phyloP scores from a whole-genome alignment of 1,140 invertebrate species.

The Nasonia longicornis region DNA sequence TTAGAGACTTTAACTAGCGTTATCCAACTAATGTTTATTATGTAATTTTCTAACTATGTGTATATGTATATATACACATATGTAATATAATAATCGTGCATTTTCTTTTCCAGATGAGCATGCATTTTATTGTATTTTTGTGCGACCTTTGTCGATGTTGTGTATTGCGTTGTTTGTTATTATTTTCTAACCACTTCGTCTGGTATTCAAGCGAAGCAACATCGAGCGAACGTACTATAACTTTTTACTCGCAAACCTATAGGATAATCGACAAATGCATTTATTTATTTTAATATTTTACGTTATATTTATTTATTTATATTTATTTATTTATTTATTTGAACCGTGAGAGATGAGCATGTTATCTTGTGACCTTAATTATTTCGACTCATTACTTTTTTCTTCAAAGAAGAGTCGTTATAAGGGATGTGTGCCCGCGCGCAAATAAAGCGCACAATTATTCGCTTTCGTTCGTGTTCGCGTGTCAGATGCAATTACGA shows the following conservation, averaged over 20 bases:
- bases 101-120: slow-evolving; percentile 8
- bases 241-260: slow-evolving; percentile 7
- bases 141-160: slow-evolving; percentile 23
- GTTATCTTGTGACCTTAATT: neutral
- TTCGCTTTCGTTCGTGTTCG: slow-evolving; percentile 27
- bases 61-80: neutral
- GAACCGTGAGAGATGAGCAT: neutral
- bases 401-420: slow-evolving; percentile 32
- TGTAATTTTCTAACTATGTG: neutral
- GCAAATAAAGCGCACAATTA: slow-evolving; percentile 20
- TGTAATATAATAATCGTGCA: slow-evolving; percentile 2
- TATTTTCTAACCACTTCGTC: slow-evolving; percentile 29
- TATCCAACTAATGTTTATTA: neutral
- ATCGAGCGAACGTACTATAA: slow-evolving; percentile 35
- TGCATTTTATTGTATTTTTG: slow-evolving; percentile 41
- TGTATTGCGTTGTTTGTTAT: slow-evolving; percentile 29
- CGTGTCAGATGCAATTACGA: slow-evolving; percentile 32
- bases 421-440: neutral
- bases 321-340: slow-evolving; percentile 44
- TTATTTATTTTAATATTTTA: slow-evolving; percentile 25
- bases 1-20: neutral
- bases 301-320: slow-evolving; percentile 43
- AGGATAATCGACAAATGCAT: slow-evolving; percentile 1
- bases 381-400: slow-evolving; percentile 20
- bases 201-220: slow-evolving; percentile 42